These are phyloP conservation scores for Iphiclides podalirius DNA, from an alignment of 2,888 invertebrate genomes.

Conservation along the genomic window DNA sequence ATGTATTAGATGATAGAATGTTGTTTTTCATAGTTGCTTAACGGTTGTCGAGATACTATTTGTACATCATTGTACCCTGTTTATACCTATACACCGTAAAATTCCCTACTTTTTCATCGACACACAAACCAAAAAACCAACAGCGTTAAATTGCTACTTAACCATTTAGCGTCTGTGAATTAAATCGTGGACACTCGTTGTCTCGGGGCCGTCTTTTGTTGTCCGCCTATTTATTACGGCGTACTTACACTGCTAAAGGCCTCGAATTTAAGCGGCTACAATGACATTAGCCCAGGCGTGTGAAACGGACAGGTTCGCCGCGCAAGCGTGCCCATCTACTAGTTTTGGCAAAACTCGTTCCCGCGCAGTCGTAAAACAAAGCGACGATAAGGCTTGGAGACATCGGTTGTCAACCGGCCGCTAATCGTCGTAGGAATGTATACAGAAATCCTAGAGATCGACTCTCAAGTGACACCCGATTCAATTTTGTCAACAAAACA, in stretches of 20 bases:
- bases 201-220: too few species aligned
- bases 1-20: too few species aligned
- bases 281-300: constrained; percentile 17
- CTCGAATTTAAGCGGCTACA: constrained; percentile 22
- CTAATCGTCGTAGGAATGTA: constrained; percentile 9
- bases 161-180: constrained; percentile 1
- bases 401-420: constrained; percentile 7
- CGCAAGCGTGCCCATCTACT: constrained; percentile 26
- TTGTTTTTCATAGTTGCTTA: too few species aligned
- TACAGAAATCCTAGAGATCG: too few species aligned
- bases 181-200: constrained; percentile 1
- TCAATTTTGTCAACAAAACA: too few species aligned
- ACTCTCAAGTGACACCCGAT: too few species aligned
- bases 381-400: constrained; percentile 3
- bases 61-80: too few species aligned
- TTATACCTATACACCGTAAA: too few species aligned
- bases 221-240: too few species aligned
- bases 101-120: too few species aligned
- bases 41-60: too few species aligned
- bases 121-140: background rate
- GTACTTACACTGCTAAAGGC: background rate
- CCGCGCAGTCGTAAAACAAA: constrained; percentile 26
- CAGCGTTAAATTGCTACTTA: background rate
- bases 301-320: constrained; percentile 24
- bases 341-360: constrained; percentile 42